Evolutionary conservation across 2,113 vertebrate genomes (phyloP), one percentile per base, ranked within the genome.

Genomic region (Hippopotamus amphibius): DNA sequence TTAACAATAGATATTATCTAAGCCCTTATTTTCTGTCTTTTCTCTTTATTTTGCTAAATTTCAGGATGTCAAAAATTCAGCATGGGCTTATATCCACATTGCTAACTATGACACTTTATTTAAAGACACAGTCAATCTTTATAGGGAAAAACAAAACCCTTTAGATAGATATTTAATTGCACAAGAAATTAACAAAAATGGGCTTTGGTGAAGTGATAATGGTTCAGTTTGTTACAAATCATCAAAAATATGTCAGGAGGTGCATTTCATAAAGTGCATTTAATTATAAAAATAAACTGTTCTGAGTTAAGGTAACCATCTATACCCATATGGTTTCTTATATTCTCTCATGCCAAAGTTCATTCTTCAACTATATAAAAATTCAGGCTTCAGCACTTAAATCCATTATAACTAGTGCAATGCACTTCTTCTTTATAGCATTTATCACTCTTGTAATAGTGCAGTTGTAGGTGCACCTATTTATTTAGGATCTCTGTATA

Each of bases 191-290:
- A 92, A 80, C 19, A 85, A 74, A 77, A 50, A 71, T 26, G n/a
- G 17, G 12, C 5, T 94, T 50, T 55, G 7, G 26, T 92, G 37
- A 85, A 85, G 59, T 43, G 28, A 41, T 41, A 85, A 69, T 28
- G 9, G 6, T 63, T 85, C 1, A 28, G 12, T 50, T 81, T 89
- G 65, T 92, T 83, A 46, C 16, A 76, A 82, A 85, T 69, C 53
- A 96, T 94, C n/a, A 77, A 94, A 96, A 86, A 50, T 37, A 68
- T 26, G 22, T 92, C n/a, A 82, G 43, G 28, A 82, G 24, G 57
- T 46, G 61, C 2, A 84, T 74, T 95, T 84, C 14, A 81, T 21
- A 8, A 68, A 65, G 69, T 90, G 19, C 2, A 33, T 65, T 89
- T 92, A 82, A 48, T 37, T 65, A 9, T 2, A 77, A 68, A 57